Evolutionary conservation across 2,888 invertebrate genomes (phyloP).

Genomic region (Entomobrya proxima): DNA sequence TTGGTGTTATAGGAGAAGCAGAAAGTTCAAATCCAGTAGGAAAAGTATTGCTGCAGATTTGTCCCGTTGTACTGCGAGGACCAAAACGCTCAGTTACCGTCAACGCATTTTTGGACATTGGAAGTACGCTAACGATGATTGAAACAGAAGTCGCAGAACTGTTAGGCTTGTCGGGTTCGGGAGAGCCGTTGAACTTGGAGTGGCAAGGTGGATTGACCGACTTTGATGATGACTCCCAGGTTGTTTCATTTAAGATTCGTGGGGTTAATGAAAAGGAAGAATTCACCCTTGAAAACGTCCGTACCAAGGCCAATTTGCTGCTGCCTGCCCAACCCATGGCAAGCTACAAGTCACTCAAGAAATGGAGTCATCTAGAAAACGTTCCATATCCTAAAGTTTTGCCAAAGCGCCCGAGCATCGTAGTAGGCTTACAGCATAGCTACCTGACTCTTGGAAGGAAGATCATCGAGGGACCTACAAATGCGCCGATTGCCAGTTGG

Average conservation of each 20-base stretch:
- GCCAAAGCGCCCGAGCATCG: not conserved
- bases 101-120: constrained; percentile 63
- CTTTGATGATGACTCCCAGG: not conserved
- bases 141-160: constrained; percentile 34
- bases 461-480: too few relatives aligned
- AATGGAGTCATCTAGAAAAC: not conserved
- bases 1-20: not conserved
- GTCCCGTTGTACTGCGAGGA: constrained; percentile 51
- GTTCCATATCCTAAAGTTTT: not conserved
- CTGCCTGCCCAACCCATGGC: constrained; percentile 35
- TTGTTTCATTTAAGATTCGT: not conserved
- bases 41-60: constrained; percentile 31
- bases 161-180: constrained; percentile 35
- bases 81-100: constrained; percentile 9
- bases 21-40: not conserved
- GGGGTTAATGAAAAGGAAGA: not conserved
- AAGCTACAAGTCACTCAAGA: not conserved
- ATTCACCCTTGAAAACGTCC: not conserved
- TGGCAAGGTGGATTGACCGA: not conserved
- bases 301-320: constrained; percentile 13
- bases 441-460: too few relatives aligned
- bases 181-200: not conserved
- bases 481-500: too few relatives aligned
- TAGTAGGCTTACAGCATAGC: too few relatives aligned
- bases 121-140: constrained; percentile 35